These are phyloP conservation scores for Heliconius eleuchia DNA, from an alignment of 1,140 invertebrate genomes.

Conservation along the genomic window DNA sequence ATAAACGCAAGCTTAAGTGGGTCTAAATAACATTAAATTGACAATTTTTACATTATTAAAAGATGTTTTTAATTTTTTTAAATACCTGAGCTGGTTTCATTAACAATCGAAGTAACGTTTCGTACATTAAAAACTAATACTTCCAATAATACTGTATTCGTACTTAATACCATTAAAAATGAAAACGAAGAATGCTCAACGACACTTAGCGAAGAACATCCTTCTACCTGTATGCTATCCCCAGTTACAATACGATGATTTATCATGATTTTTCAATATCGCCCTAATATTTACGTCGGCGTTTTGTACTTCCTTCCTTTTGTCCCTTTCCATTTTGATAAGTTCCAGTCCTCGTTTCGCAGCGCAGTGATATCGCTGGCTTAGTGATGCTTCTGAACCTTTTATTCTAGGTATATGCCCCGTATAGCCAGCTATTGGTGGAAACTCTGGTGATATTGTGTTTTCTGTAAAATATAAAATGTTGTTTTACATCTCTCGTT, in stretches of 20 bases:
- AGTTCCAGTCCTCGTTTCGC: conserved; percentile 84
- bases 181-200: conserved; percentile 71
- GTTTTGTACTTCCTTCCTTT: conserved; percentile 70
- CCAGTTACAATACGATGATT: conserved; percentile 78
- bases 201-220: conserved; percentile 78
- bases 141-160: conserved; percentile 28
- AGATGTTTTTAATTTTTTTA: no score
- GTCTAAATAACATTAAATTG: neutral
- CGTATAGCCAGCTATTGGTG: conserved; percentile 87
- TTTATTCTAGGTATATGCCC: conserved; percentile 87
- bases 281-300: conserved; percentile 66
- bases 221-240: conserved; percentile 82
- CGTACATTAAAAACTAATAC: conserved; percentile 19
- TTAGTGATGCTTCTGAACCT: conserved; percentile 84
- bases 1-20: no score
- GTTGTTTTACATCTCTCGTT: neutral
- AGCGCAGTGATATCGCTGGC: conserved; percentile 85
- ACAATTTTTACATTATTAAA: no score
- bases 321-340: conserved; percentile 82
- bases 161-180: conserved; percentile 15
- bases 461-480: conserved; percentile 78
- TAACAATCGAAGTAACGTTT: neutral
- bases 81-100: no score
- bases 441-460: conserved; percentile 85
- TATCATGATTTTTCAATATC: conserved; percentile 69